Evolutionary conservation across 2,113 vertebrate genomes (phyloP), one percentile per base, ranked within the genome.

Genomic region (Phocoena phocoena): DNA sequence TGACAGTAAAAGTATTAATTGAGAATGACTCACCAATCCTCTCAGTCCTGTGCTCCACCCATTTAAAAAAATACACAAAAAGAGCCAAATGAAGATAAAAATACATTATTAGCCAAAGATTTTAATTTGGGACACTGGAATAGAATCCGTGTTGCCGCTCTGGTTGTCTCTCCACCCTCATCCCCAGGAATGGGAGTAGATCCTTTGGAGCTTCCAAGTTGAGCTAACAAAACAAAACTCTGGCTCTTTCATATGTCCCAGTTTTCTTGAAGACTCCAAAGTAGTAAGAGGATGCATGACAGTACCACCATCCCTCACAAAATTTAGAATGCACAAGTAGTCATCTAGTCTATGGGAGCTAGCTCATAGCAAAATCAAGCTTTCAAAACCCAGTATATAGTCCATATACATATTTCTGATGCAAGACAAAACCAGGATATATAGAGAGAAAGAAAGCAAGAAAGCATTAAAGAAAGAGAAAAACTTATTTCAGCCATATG

Each of bases 11-110:
- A 86, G 41, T 77, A 79, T 80, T 96, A 53, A 53, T 17, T 79
- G 63, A 84, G 65, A 94, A 77, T 92, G 36, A 97, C 62, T 96
- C 88, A 94, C 12, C 8, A 38, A 6, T 87, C 25, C 9, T 96
- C 63, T n/a, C 18, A 21, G n/a, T 36, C 53, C 26, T 47, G n/a
- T 76, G 58, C 71, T 91, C 63, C 50, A 95, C 23, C 41, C 68
- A 87, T 95, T 89, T 65, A 58, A 63, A 96, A 81, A 90, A 83
- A 85, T 38, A 89, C 21, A 62, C 25, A 79, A 76, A 87, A 93
- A 93, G 26, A 91, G 90, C 41, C 70, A 96, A 90, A 88, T 14
- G 15, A 97, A 96, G 67, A 92, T 81, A 73, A 93, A 86, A 93
- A 28, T 20, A 65, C n/a, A 82, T 86, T 87, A 76, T 58, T 83